Base-by-base conservation (phyloP, 2,797 vertebrate species). In the Bradypodion pumilum region DNA sequence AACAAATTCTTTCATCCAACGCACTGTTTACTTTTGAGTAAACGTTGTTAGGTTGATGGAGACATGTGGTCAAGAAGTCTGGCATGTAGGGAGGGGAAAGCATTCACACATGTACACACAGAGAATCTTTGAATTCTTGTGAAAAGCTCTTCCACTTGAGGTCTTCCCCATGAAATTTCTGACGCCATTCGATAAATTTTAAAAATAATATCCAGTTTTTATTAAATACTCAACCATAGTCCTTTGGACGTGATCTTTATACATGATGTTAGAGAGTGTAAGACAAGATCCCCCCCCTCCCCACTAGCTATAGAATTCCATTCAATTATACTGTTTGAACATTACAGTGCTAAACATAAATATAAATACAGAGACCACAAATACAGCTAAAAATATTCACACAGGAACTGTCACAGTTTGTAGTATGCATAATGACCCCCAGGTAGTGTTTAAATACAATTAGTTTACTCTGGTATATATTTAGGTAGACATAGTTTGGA, bases 201-300 rank as follows among this genome's bases (percentile, higher is more conserved):
- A 97, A 96, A 96, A 96, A 96, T 96, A 96, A 95, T 96, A 95
- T 96, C 91, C 95, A 92, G 94, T 93, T 96, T 93, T 97, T 97
- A 97, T 97, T 97, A 97, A 97, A 97, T 97, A 97, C 95, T 96
- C 94, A 92, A 96, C 95, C 95, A 93, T 95, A 96, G 94, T 95
- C 95, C 94, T 94, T 93, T 94, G 94, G 94, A 95, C 92, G 93
- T 90, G 93, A 94, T 85, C 89, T 96, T 96, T 96, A 94, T 95
- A 96, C 95, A 96, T 93, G 91, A 88, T 81, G 84, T 68, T 88
- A 92, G 91, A 91, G 89, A 91, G 93, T 92, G 94, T 94, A 95
- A 95, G 95, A 95, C 93, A 85, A 95, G 92, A 16, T 32, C 66
- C 74, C 77, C 79, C 85, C 3, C 44, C 32, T 7, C 92, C 80